Evolutionary conservation across 2,113 vertebrate species (phyloP).

Genomic region (Odontesthes bonariensis): DNA sequence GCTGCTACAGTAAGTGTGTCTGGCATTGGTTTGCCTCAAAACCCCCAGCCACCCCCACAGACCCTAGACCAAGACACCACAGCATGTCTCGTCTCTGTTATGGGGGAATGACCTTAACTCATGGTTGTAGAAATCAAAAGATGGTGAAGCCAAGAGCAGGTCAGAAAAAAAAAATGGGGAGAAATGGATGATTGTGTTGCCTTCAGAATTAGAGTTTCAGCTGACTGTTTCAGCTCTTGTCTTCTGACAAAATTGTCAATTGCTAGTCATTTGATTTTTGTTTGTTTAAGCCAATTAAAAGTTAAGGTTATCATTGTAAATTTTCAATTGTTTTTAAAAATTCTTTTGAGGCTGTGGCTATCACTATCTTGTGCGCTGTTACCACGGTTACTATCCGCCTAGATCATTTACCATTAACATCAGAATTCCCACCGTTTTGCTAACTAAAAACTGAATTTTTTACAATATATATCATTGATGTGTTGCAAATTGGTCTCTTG

Average conservation of each 20-base stretch:
- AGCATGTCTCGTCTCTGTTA: constrained; percentile 34
- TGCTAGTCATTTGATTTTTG: background rate
- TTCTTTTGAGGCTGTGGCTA: background rate
- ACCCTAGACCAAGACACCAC: constrained; percentile 3
- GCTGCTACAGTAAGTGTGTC: constrained; percentile 30
- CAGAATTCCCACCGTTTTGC: no score
- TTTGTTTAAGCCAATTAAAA: background rate
- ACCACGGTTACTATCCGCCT: no score
- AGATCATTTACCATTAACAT: no score
- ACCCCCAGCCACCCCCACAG: constrained; percentile 18
- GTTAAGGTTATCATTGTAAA: no score
- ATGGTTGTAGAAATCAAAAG: constrained; percentile 46
- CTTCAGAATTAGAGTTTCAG: background rate
- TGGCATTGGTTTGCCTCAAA: constrained; percentile 46
- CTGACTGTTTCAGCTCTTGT: background rate
- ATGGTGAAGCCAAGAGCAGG: constrained; percentile 5
- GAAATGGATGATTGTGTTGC: background rate
- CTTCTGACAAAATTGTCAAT: no score
- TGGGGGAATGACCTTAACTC: constrained; percentile 22
- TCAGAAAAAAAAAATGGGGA: background rate
- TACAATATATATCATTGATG: no score
- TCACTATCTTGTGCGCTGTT: no score
- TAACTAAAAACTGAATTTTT: no score
- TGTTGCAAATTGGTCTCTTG: no score
- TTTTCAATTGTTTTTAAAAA: background rate